Percentiles rank a stretch among this genome's conserved stretches.
Conservation (phyloP, 2,888 invertebrate species). For the Colletes collaris region DNA sequence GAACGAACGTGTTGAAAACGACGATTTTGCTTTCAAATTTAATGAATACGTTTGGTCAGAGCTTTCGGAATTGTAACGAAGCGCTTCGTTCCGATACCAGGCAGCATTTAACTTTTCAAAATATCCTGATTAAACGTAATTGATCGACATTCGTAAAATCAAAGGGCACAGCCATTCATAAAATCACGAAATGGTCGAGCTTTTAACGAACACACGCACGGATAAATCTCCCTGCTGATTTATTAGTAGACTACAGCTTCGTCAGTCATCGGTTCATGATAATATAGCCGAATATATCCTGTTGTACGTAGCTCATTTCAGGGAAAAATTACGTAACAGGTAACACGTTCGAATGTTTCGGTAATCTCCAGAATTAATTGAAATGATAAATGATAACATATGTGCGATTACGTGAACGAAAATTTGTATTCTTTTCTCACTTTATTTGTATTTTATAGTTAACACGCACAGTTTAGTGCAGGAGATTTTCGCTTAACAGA, state of each 20-base stretch:
- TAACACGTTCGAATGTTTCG: not conserved
- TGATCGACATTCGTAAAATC: not conserved
- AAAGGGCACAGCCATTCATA: conserved; percentile 8
- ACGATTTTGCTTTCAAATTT: not conserved
- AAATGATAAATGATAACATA: not conserved
- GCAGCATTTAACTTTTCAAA: conserved; percentile 19
- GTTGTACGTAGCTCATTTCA: not conserved
- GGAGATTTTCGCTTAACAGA: too few relatives aligned
- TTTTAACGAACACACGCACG: not conserved
- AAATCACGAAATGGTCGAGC: not conserved
- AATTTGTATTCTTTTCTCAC: too few relatives aligned
- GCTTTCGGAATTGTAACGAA: not conserved
- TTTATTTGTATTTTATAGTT: too few relatives aligned
- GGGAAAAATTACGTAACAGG: not conserved
- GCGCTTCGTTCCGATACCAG: not conserved
- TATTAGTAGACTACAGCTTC: not conserved
- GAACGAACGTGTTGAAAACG: not conserved
- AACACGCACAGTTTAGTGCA: too few relatives aligned
- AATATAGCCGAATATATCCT: not conserved
- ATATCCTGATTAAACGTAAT: conserved; percentile 19
- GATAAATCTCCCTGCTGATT: not conserved
- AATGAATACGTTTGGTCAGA: not conserved
- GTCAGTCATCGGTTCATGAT: not conserved
- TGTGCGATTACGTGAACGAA: too few relatives aligned
- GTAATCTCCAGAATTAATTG: not conserved